Evolutionary conservation across 1,140 invertebrate species (phyloP), one percentile per base, ranked within the genome.

Genomic region (Ostrea denselamellosa): DNA sequence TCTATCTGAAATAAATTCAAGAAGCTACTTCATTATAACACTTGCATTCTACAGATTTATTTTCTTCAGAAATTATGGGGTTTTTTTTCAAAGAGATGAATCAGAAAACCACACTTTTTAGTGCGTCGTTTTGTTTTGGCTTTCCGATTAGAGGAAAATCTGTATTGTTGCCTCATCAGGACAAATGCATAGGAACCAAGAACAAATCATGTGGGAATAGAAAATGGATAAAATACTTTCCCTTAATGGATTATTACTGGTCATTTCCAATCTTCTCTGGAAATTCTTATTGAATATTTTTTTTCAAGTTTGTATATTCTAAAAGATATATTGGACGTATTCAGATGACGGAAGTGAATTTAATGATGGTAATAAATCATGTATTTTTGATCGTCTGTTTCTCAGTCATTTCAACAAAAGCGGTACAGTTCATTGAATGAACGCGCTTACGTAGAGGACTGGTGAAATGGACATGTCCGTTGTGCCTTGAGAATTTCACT

Each of bases 161-260:
- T n/a, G 17, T 62, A 62, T 62, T 19, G 14, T 12, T 44, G 34
- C 25, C 12, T 77, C 68, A 25, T 25, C 12, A 77, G 28, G 28
- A 77, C 25, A 25, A 22, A 10, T 17, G 56, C 65, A 71, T 12
- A 22, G 12, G 25, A 10, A 34, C 68, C 28, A 10, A 25, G 25
- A 77, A 77, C 25, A 77, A 77, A 9, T 12, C 68, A 28, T 34
- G 12, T 77, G 68, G 68, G 68, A 77, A 28, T 28, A 77, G 28
- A 62, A 77, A 77, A 10, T 77, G 28, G 68, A 77, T 77, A 77
- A 25, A 77, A 77, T 77, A 34, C 68, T 28, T 77, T 77, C 68
- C 25, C 14, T 77, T 77, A 77, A 25, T 77, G 68, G 25, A 14
- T 77, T 77, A 62, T 77, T 77, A 77, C 25, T n/a, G 25, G 68